Percentiles rank a stretch among this genome's conserved stretches.
These are phyloP conservation scores for Albula goreensis DNA, from an alignment of 2,113 vertebrate species.

Conservation along the genomic window DNA sequence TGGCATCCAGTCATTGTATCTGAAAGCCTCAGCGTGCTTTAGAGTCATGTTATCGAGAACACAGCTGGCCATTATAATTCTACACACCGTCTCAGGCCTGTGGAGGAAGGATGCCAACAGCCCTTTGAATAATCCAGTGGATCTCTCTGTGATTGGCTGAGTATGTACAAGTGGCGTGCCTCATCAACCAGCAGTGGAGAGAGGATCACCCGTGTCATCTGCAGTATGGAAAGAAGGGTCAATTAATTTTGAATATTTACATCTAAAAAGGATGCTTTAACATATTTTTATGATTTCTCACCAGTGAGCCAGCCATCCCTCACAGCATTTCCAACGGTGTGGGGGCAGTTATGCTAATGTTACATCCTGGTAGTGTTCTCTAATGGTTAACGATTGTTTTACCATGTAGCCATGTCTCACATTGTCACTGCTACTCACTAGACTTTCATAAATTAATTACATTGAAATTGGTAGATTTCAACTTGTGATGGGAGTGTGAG, in stretches of 20 bases:
- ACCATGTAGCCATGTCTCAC: no score
- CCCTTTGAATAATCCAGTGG: neutral
- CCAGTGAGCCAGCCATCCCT: neutral
- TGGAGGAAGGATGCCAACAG: neutral
- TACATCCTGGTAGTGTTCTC: no score
- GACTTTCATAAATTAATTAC: no score
- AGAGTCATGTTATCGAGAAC: neutral
- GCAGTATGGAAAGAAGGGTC: neutral
- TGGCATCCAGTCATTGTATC: neutral
- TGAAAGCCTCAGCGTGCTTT: neutral
- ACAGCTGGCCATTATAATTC: neutral
- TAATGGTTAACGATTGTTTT: no score
- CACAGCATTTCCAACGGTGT: no score
- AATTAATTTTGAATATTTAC: neutral
- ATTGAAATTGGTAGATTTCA: no score
- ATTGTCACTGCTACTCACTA: no score
- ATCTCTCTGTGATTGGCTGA: neutral
- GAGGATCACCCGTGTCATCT: neutral
- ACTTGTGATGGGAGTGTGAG: no score
- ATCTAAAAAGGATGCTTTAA: neutral
- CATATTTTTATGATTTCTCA: neutral
- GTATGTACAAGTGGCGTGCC: neutral
- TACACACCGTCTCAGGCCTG: neutral
- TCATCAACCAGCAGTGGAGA: neutral
- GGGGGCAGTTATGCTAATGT: no score